These are phyloP conservation scores for Pygoscelis antarcticus DNA, from an alignment of 2,113 vertebrate species.

Conservation along the genomic window DNA sequence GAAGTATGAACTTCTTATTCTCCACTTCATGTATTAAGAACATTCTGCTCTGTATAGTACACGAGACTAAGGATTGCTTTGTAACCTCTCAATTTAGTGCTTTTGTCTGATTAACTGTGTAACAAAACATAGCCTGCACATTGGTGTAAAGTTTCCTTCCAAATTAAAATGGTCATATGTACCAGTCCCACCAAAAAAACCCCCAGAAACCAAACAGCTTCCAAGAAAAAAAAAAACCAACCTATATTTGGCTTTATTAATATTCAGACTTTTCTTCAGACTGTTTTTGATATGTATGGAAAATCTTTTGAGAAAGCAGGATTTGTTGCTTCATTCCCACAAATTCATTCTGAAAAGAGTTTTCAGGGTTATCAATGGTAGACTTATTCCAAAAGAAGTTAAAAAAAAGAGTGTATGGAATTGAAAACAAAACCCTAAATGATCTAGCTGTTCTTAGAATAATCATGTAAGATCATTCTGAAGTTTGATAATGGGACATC, in stretches of 20 bases:
- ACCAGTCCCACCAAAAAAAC: not conserved
- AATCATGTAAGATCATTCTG: not conserved
- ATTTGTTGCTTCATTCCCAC: not conserved
- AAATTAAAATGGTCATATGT: not conserved
- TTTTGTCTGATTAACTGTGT: not conserved
- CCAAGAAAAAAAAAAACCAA: not conserved
- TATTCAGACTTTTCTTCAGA: not conserved
- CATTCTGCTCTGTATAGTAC: not conserved
- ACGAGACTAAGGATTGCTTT: not conserved
- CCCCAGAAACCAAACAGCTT: not conserved
- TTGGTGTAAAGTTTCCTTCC: not conserved
- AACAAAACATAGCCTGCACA: not conserved
- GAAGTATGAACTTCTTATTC: not conserved
- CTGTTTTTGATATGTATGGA: not conserved
- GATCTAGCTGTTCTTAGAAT: not conserved
- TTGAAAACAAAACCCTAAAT: not conserved
- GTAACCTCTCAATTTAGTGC: not conserved
- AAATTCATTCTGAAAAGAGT: not conserved
- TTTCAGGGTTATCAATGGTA: not conserved
- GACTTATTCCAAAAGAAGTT: not conserved
- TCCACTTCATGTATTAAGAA: not conserved
- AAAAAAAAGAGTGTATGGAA: not conserved
- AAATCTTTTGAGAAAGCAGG: not conserved
- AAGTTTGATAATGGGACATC: not conserved
- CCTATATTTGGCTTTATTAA: not conserved